These are phyloP conservation scores for Gambelia wislizenii DNA, from an alignment of 2,797 vertebrate species.

Conservation along the genomic window DNA sequence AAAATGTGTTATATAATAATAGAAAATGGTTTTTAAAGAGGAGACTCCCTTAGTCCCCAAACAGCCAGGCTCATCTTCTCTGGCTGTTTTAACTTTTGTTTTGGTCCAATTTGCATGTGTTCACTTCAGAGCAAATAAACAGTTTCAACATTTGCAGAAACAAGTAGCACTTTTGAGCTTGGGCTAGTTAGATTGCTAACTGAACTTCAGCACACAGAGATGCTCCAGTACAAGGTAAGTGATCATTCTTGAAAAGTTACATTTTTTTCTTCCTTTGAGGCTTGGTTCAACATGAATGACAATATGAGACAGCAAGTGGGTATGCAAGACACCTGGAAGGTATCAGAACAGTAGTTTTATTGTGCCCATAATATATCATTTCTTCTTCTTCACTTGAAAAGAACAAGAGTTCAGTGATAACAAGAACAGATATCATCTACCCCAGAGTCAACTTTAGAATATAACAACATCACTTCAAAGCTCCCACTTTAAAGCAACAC, in stretches of 20 bases:
- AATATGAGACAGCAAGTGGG: neutral
- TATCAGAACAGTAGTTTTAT: neutral
- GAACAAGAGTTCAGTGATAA: conserved; percentile 20
- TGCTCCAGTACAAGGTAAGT: neutral
- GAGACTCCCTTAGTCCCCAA: neutral
- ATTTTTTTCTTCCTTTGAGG: neutral
- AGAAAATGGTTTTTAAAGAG: neutral
- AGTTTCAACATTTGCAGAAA: neutral
- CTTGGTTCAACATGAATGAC: neutral
- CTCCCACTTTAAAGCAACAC: conserved; percentile 46
- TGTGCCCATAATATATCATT: conserved; percentile 12
- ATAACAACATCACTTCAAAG: conserved; percentile 62
- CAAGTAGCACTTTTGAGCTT: accelerated
- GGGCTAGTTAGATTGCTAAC: neutral
- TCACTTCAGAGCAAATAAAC: conserved; percentile 1
- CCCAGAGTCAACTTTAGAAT: conserved; percentile 45
- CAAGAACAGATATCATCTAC: conserved; percentile 45
- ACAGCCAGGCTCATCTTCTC: neutral
- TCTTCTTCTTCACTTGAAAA: conserved; percentile 29
- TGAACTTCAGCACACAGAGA: neutral
- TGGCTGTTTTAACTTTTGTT: neutral
- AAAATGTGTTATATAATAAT: accelerated
- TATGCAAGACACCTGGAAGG: neutral
- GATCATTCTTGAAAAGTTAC: accelerated
- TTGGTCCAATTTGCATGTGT: conserved; percentile 16